phyloP scores from a whole-genome alignment of 2,797 vertebrate species.

The Myotis findleyi region DNA sequence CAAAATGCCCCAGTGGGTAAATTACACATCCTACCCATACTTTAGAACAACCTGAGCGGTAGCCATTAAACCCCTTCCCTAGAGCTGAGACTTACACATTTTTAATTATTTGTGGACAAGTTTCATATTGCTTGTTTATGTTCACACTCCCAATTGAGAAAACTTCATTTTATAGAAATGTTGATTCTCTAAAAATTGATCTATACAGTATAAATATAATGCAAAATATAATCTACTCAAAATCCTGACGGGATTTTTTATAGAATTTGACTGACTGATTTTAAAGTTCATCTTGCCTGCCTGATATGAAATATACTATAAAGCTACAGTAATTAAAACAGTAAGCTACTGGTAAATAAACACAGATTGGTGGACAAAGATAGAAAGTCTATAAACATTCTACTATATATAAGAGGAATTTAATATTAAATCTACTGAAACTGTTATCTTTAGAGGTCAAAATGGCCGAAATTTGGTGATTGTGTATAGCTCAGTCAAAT shows the following conservation, averaged over 20 bases:
- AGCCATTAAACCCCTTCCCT: neutral
- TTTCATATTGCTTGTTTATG: conserved; percentile 27
- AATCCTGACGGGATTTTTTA: neutral
- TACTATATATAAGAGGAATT: neutral
- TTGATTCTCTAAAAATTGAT: conserved; percentile 30
- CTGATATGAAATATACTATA: neutral
- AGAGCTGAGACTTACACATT: neutral
- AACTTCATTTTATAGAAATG: neutral
- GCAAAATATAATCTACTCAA: neutral
- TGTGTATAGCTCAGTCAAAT: neutral
- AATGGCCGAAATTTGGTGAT: neutral
- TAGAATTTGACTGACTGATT: neutral
- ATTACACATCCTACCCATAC: neutral
- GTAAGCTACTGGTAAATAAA: neutral
- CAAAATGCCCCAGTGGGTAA: neutral
- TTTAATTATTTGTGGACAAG: neutral
- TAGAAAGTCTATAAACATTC: neutral
- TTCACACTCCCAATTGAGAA: neutral
- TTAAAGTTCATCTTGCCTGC: conserved; percentile 7
- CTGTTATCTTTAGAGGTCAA: neutral
- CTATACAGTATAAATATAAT: neutral
- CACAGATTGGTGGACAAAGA: neutral
- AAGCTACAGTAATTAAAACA: neutral
- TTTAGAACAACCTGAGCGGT: neutral
- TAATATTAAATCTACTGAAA: conserved; percentile 25